Conservation (phyloP, 2,113 vertebrate genomes). For the Scomber scombrus region DNA sequence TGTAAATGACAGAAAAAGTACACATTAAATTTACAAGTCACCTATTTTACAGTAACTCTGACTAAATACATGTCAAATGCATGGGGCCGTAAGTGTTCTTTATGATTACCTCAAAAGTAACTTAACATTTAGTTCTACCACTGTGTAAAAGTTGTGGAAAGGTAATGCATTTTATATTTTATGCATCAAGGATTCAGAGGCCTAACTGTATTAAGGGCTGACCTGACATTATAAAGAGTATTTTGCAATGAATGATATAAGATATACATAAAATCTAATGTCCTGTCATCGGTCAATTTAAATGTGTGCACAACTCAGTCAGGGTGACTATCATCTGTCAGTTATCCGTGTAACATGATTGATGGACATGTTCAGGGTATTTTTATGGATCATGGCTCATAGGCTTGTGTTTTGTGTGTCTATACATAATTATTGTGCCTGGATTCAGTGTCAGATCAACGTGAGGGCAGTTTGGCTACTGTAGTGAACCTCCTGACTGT, state of each 20-base stretch:
- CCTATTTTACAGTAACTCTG: not conserved
- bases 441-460: too few species aligned
- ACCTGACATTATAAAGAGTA: not conserved
- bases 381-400: too few species aligned
- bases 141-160: not conserved
- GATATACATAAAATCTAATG: too few species aligned
- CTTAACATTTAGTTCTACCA: not conserved
- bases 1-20: constrained; percentile 24
- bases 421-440: too few species aligned
- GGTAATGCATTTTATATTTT: not conserved
- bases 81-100: not conserved
- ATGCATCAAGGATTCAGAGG: not conserved
- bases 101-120: not conserved
- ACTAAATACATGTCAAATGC: not conserved
- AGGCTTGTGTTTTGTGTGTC: too few species aligned
- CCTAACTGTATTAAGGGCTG: not conserved
- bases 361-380: too few species aligned
- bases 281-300: too few species aligned
- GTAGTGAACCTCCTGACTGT: too few species aligned
- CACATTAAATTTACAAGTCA: not conserved
- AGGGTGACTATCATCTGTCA: too few species aligned
- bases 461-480: too few species aligned
- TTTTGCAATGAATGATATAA: not conserved
- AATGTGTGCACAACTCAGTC: too few species aligned
- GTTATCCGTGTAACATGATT: too few species aligned